Evolutionary conservation across 2,113 vertebrate genomes (phyloP), one percentile per base, ranked within the genome.

Genomic region (Pseudolaguvia tuberculata): DNA sequence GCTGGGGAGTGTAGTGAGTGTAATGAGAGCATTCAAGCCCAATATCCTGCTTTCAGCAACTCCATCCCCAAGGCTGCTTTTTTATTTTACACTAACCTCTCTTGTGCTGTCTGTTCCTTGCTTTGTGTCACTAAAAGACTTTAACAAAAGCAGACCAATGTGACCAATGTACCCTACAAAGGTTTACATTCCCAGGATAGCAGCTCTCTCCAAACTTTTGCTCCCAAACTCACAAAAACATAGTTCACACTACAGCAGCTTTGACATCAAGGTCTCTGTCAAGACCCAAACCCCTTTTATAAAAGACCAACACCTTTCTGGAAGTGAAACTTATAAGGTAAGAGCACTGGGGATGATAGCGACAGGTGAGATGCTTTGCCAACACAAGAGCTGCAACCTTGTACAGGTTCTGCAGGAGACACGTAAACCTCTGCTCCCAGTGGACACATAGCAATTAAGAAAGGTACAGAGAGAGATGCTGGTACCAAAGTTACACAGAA

Each of bases 11-110:
- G 77, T 79, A 76, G 35, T 59, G 72, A 74, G 79, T 84, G 72
- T 84, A 91, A 89, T 86, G 88, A 88, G 86, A 85, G 76, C 86
- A 87, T 85, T 90, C 88, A 91, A 88, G 73, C 82, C 82, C 88
- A 90, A 90, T 89, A 90, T 91, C 89, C 80, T 86, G 68, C 83
- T 85, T 74, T 69, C 56, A 75, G 70, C 82, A 82, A 79, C 76
- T 86, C 51, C 45, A 62, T 82, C 83, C 88, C 88, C 86, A 86
- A 86, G 79, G 83, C 79, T 80, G 78, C 82, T 76, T 89, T 86
- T 87, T 88, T 87, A 85, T 86, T 35, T 86, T 80, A 85, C 80
- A 85, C 63, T 29, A 27, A 23, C 67, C 62, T 78, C 70, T 82
- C 80, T 39, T 87, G 87, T 85, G 82, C 85, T 74, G 83, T 84